These are phyloP conservation scores for Cheilosia pagana DNA, from an alignment of 2,888 invertebrate genomes.

Conservation along the genomic window DNA sequence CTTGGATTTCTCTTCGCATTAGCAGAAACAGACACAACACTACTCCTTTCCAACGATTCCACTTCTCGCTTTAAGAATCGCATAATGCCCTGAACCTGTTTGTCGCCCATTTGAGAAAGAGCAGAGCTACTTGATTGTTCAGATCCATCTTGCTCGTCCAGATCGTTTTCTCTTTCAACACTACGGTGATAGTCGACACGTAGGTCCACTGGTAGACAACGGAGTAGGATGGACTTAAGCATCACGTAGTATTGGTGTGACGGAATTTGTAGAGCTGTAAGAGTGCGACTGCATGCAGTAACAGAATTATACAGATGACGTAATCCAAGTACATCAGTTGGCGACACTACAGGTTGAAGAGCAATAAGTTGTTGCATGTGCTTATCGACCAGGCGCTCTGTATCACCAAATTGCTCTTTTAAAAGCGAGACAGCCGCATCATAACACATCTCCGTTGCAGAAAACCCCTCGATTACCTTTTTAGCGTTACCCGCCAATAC, in stretches of 20 bases:
- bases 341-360: slow-evolving; percentile 32
- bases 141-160: too few species aligned
- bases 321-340: slow-evolving; percentile 21
- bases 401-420: slow-evolving; percentile 43
- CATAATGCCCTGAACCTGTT: neutral
- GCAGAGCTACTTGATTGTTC: slow-evolving; percentile 21
- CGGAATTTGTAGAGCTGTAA: slow-evolving; percentile 2
- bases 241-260: too few species aligned
- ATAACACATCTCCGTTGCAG: slow-evolving; percentile 30
- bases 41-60: slow-evolving; percentile 20
- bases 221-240: too few species aligned
- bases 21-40: slow-evolving; percentile 6
- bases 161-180: too few species aligned
- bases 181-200: too few species aligned
- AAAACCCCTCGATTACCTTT: slow-evolving; percentile 33
- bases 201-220: too few species aligned
- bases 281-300: slow-evolving; percentile 22
- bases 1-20: too few species aligned
- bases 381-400: slow-evolving; percentile 19
- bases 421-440: slow-evolving; percentile 51
- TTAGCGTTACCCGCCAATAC: slow-evolving; percentile 48
- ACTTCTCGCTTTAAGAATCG: slow-evolving; percentile 39
- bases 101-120: slow-evolving; percentile 10
- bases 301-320: slow-evolving; percentile 40
- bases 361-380: slow-evolving; percentile 47